These are phyloP conservation scores for Fopius arisanus DNA, from an alignment of 1,140 invertebrate genomes.

Conservation along the genomic window DNA sequence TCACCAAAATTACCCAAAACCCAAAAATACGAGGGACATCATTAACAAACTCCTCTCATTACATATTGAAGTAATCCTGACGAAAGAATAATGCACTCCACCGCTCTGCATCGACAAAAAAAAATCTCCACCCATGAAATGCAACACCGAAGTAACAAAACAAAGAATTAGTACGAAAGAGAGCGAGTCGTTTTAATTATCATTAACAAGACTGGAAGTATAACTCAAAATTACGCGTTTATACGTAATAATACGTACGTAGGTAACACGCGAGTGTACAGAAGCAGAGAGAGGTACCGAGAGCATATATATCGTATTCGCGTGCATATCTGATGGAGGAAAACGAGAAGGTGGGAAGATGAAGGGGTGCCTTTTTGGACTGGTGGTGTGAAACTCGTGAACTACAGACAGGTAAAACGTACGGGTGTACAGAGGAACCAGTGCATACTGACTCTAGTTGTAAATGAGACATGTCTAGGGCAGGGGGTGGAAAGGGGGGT, in stretches of 20 bases:
- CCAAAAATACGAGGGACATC: background rate
- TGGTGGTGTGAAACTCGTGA: background rate
- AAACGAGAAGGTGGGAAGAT: background rate
- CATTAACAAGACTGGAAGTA: slow-evolving; percentile 60
- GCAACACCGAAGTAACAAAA: slow-evolving; percentile 42
- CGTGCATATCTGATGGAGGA: background rate
- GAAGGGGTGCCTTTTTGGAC: background rate
- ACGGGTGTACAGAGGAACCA: slow-evolving; percentile 37
- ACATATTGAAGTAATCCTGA: slow-evolving; percentile 9
- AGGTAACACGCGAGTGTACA: slow-evolving; percentile 1
- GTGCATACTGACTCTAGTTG: slow-evolving; percentile 48
- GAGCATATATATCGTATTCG: slow-evolving; percentile 17
- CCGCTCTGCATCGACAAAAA: background rate
- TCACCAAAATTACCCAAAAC: background rate
- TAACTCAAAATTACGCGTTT: slow-evolving; percentile 64
- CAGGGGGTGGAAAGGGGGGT: slow-evolving; percentile 30
- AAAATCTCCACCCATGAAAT: background rate
- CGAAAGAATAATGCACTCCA: slow-evolving; percentile 19
- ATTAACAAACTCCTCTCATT: background rate
- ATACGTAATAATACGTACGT: slow-evolving; percentile 60
- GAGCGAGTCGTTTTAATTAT: slow-evolving; percentile 63
- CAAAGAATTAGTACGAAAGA: slow-evolving; percentile 40
- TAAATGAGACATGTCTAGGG: slow-evolving; percentile 51
- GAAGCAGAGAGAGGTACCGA: slow-evolving; percentile 7
- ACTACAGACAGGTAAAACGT: slow-evolving; percentile 20